Conservation (phyloP, 2,888 invertebrate species). For the Limnephilus marmoratus region DNA sequence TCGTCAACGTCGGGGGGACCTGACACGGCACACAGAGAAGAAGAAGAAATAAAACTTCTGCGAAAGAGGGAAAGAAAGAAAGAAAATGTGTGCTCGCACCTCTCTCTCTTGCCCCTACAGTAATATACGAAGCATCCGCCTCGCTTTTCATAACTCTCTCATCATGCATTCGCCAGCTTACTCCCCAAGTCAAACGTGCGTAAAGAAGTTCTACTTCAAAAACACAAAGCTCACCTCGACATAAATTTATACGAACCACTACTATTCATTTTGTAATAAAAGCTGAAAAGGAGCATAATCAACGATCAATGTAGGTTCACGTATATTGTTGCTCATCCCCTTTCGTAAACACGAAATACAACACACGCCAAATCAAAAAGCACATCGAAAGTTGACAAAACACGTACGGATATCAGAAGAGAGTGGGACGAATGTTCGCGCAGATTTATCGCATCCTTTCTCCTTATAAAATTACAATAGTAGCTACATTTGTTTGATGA, state of each 20-base stretch:
- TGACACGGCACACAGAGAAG: too few species aligned
- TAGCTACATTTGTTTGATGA: constrained; percentile 53
- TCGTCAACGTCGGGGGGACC: too few species aligned
- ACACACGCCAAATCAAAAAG: constrained; percentile 26
- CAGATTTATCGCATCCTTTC: constrained; percentile 49
- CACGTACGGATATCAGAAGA: constrained; percentile 27
- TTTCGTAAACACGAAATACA: background rate
- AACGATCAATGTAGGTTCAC: background rate
- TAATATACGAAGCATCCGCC: too few species aligned
- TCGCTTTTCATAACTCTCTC: too few species aligned
- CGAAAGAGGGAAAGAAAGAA: too few species aligned
- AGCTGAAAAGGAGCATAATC: background rate
- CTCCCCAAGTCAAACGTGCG: too few species aligned
- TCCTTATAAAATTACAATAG: constrained; percentile 55
- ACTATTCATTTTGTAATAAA: background rate
- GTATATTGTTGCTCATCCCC: background rate
- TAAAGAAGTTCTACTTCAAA: too few species aligned
- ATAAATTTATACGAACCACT: background rate
- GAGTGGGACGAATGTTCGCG: constrained; percentile 28
- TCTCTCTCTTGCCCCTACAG: too few species aligned
- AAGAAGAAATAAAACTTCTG: too few species aligned
- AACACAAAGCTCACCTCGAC: background rate
- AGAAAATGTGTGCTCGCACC: too few species aligned
- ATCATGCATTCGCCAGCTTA: too few species aligned
- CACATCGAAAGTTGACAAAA: constrained; percentile 37